Evolutionary conservation across 1,140 invertebrate genomes (phyloP), one percentile per base, ranked within the genome.

Genomic region (Wasmannia auropunctata): DNA sequence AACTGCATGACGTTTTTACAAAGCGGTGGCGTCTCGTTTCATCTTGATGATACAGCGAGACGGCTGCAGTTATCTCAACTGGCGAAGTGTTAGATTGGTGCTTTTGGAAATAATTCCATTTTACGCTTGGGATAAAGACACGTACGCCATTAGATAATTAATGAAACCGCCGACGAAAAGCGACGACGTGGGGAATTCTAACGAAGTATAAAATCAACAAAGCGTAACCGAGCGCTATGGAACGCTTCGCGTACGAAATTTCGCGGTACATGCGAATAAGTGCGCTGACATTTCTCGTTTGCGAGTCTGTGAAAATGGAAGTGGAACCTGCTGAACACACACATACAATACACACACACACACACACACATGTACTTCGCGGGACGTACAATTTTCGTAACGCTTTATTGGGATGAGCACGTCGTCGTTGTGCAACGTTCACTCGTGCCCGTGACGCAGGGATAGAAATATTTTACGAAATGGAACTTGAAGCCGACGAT

Each of bases 391-490:
- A 83, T 83, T 83, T 83, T 83, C 79, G 79, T 34, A 83, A 83
- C 79, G 79, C 69, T 83, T 83, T 83, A 74, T 83, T 60, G 79
- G 67, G 67, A 83, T 83, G 79, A 74, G 79, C 79, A 58, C 40
- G 67, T 83, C 51, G 67, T 74, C 65, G 79, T 72, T 81, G n/a
- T n/a, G 79, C 65, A 72, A 31, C 63, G 11, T 54, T 70, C 77
- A 40, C n/a, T 14, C 49, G 65, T 34, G 37, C 25, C n/a, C 51
- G 54, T 46, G 79, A 83, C 67, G 67, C 28, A 34, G 28, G n/a
- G 67, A 25, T 58, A 74, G 79, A 83, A 83, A 83, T 83, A 83
- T 83, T 83, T 83, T 72, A 58, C 79, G 79, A 46, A 83, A 74
- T 83, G 25, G 79, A 58, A 58, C 65, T 72, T 72, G 65, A 56